These are phyloP conservation scores for Champsocephalus esox DNA, from an alignment of 2,797 vertebrate species.

Conservation along the genomic window DNA sequence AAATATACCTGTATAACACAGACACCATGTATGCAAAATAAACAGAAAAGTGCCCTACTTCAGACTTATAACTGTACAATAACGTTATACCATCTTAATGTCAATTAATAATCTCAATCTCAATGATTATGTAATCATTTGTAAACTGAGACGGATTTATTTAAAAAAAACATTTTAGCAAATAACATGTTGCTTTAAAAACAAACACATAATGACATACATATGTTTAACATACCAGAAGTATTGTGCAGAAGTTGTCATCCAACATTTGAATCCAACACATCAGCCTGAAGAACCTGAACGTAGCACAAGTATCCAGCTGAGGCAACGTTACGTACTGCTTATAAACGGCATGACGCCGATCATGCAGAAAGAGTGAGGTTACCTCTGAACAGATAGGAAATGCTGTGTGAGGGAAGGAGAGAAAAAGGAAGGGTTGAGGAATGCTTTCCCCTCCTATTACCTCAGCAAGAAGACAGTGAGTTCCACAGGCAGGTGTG, in stretches of 20 bases:
- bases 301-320: slow-evolving; percentile 19
- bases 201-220: not conserved
- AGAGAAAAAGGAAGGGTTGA: slow-evolving; percentile 47
- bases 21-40: not conserved
- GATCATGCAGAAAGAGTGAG: slow-evolving; percentile 23
- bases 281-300: slow-evolving; percentile 8
- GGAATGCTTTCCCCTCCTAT: slow-evolving; percentile 77
- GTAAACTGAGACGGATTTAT: not conserved
- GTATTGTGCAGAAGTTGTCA: slow-evolving; percentile 19
- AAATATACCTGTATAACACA: slow-evolving; percentile 16
- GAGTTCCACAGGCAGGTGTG: slow-evolving; percentile 71
- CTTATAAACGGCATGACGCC: not conserved
- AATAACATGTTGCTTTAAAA: not conserved
- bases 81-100: not conserved
- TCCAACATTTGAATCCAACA: slow-evolving; percentile 20
- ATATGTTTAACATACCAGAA: slow-evolving; percentile 61
- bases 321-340: not conserved
- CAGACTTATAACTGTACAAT: not conserved
- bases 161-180: not conserved
- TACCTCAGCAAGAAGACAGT: slow-evolving; percentile 68
- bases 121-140: not conserved
- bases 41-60: not conserved
- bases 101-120: not conserved
- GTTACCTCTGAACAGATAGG: slow-evolving; percentile 44
- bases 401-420: slow-evolving; percentile 65